Conservation (phyloP, 2,888 invertebrate species). For the Argynnis bischoffii region DNA sequence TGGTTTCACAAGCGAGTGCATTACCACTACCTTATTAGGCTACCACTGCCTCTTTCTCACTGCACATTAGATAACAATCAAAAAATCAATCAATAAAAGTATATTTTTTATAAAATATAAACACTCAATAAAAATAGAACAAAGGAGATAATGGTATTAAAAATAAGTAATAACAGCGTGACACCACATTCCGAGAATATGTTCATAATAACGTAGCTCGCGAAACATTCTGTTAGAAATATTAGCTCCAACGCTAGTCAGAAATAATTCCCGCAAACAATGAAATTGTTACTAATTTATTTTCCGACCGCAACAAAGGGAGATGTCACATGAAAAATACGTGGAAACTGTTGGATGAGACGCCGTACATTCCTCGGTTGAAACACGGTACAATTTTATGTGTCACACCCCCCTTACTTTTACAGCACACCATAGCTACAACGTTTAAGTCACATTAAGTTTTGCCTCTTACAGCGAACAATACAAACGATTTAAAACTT, state of each 20-base stretch:
- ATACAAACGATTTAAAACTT: slow-evolving; percentile 71
- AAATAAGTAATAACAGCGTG: slow-evolving; percentile 22
- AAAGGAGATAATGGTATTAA: slow-evolving; percentile 5
- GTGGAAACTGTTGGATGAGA: slow-evolving; percentile 62
- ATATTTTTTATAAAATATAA: no score
- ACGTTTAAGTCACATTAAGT: slow-evolving; percentile 73
- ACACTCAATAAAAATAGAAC: not conserved
- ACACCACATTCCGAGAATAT: slow-evolving; percentile 23
- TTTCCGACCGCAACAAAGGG: slow-evolving; percentile 80
- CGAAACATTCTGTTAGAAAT: slow-evolving; percentile 35
- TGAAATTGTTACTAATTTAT: slow-evolving; percentile 82
- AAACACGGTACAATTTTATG: slow-evolving; percentile 63
- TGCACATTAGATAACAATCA: no score
- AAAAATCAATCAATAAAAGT: no score
- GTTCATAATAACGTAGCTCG: slow-evolving; percentile 30
- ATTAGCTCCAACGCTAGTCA: slow-evolving; percentile 36
- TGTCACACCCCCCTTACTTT: slow-evolving; percentile 64
- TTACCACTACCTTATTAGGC: no score
- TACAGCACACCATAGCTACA: slow-evolving; percentile 55
- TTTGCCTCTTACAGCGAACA: slow-evolving; percentile 62
- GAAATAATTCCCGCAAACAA: slow-evolving; percentile 75
- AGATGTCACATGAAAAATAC: slow-evolving; percentile 81
- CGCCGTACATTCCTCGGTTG: slow-evolving; percentile 69
- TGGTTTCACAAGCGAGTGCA: no score
- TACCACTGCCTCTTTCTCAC: no score